Percentiles rank a stretch among this genome's conserved stretches.
Conservation (phyloP, 1,140 invertebrate species). For the Drosophila elegans region DNA sequence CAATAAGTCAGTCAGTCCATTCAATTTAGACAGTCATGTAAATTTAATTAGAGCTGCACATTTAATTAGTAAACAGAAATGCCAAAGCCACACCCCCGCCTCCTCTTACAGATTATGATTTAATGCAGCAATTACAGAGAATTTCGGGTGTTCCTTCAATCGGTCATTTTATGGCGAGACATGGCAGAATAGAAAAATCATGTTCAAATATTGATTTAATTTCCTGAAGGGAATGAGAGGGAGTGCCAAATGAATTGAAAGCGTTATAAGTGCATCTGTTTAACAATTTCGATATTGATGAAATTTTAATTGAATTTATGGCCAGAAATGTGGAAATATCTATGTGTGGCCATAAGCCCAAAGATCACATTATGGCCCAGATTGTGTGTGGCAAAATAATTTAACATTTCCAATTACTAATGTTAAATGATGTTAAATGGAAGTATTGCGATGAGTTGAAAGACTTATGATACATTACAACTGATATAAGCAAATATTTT, state of each 20-base stretch:
- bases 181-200: conserved; percentile 37
- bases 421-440: neutral
- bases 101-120: conserved; percentile 40
- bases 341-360: conserved; percentile 15
- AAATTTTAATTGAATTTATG: conserved; percentile 59
- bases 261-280: conserved; percentile 12
- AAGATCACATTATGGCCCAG: conserved; percentile 18
- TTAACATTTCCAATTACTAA: conserved; percentile 58
- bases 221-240: conserved; percentile 30
- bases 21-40: conserved; percentile 58
- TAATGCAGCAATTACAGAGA: conserved; percentile 53
- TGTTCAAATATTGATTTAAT: conserved; percentile 68
- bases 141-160: conserved; percentile 14
- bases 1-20: conserved; percentile 30
- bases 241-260: conserved; percentile 7
- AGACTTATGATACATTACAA: neutral
- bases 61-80: conserved; percentile 65
- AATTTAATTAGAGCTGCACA: conserved; percentile 78
- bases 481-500: neutral
- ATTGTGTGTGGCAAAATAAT: conserved; percentile 28
- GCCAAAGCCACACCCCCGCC: conserved; percentile 13
- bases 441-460: neutral
- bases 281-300: conserved; percentile 36
- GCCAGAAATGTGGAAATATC: conserved; percentile 10
- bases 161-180: conserved; percentile 18